Evolutionary conservation across 1,140 invertebrate species (phyloP), one percentile per base, ranked within the genome.

Genomic region (Lepeophtheirus salmonis): DNA sequence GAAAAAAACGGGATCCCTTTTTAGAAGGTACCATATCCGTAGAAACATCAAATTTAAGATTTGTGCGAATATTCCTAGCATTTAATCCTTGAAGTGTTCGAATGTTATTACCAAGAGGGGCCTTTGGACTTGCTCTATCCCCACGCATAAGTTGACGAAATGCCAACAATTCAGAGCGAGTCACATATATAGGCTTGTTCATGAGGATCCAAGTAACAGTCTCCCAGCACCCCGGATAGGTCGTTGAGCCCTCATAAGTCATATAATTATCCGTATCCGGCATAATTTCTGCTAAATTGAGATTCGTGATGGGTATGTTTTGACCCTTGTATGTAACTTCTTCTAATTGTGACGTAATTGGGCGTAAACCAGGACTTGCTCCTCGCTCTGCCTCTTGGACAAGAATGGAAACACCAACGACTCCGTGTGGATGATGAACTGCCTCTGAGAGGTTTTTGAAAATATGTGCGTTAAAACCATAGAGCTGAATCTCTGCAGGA

Each of bases 401-500:
- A 80, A 97, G 86, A 62, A 96, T 73, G 14, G 89, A 89, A 64
- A 97, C 86, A 6, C 83, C 89, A 4, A 94, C 84, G 63, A 95
- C 79, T 23, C 90, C 90, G 70, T 91, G 86, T 24, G 86, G 86
- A 71, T 88, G 86, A 70, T 89, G 84, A 66, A 89, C 83, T 18
- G 91, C 91, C 73, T 94, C 86, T 23, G 86, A 84, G 80, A 94
- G 89, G 71, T 95, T 95, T 68, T 85, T 84, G 74, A 95, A 96
- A n/a, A 97, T 75, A 70, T 96, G 88, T 62, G 87, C 84, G 70
- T 96, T 96, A 75, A 87, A 97, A 2, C 89, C 91, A 66, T 91
- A 89, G 30, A 96, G 75, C 74, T 96, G 90, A 66, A 95, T 84
- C 89, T 96, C 91, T 49, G 85, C 89, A 20, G 91, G 89, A 74